Percentiles rank a stretch among this genome's conserved stretches.
Evolutionary conservation across 2,888 invertebrate species (phyloP).

Genomic region (Theodoxus fluviatilis): DNA sequence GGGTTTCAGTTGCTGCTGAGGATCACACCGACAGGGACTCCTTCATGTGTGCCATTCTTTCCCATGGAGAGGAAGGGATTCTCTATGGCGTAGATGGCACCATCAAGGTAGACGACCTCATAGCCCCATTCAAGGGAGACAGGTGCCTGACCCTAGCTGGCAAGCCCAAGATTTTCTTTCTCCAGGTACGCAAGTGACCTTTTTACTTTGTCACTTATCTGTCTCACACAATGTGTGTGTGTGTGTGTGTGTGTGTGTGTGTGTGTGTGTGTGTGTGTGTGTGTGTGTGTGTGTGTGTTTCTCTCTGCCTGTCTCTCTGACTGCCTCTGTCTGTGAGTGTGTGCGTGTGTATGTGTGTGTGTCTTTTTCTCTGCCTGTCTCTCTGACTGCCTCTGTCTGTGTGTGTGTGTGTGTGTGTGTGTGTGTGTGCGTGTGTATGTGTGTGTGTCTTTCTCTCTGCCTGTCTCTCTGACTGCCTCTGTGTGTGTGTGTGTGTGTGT

Average conservation of each 20-base stretch:
- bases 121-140: slow-evolving; percentile 72
- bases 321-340: neutral
- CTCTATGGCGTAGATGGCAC: slow-evolving; percentile 86
- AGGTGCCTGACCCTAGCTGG: slow-evolving; percentile 85
- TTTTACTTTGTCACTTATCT: neutral
- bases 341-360: neutral
- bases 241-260: neutral
- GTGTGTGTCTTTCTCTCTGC: no score
- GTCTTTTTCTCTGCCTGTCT: no score
- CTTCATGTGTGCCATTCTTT: slow-evolving; percentile 81
- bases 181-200: slow-evolving; percentile 69
- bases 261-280: neutral
- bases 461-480: no score
- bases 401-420: no score
- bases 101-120: slow-evolving; percentile 81
- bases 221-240: neutral
- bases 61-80: slow-evolving; percentile 88
- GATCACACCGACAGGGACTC: slow-evolving; percentile 87
- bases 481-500: no score
- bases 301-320: no score
- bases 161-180: slow-evolving; percentile 80
- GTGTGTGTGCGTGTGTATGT: no score
- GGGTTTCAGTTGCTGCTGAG: slow-evolving; percentile 72
- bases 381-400: no score
- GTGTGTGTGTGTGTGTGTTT: neutral